phyloP scores from a whole-genome alignment of 2,113 vertebrate species.

The Rhagologus leucostigma region DNA sequence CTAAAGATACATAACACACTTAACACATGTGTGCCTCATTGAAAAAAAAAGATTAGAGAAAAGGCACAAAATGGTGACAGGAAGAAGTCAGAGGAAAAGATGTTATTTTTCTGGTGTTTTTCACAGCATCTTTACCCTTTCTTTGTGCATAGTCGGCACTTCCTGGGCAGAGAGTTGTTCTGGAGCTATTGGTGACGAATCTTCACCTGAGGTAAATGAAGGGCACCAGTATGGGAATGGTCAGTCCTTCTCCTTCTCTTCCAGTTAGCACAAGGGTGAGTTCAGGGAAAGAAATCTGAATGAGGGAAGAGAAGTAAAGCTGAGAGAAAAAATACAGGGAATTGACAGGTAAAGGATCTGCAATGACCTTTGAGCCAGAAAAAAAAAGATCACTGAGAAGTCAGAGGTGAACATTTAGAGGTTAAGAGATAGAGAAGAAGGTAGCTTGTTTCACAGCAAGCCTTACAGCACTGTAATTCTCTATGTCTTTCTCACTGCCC shows the following conservation, averaged over 20 bases:
- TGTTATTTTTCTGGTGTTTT: not conserved
- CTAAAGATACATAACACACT: not conserved
- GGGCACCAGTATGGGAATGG: not conserved
- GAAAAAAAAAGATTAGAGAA: not conserved
- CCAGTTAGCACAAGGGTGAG: not conserved
- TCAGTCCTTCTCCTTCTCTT: not conserved
- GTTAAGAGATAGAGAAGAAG: not conserved
- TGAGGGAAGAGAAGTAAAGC: not conserved
- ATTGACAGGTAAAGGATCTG: not conserved
- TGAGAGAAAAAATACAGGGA: not conserved
- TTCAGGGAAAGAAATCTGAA: not conserved
- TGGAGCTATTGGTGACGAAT: not conserved
- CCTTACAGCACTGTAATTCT: not conserved
- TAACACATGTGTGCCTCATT: rapidly evolving
- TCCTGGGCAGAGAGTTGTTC: not conserved
- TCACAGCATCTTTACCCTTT: not conserved
- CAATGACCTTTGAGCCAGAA: not conserved
- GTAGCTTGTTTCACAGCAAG: not conserved
- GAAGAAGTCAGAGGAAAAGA: not conserved
- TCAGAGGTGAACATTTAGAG: not conserved
- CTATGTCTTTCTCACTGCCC: not conserved
- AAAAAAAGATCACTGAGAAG: not conserved
- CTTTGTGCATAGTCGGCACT: not conserved
- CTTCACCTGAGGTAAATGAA: not conserved
- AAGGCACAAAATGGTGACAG: not conserved